Evolutionary conservation across 35 echinoderm and acorn worm genomes (phyloP).

Genomic region (Heliocidaris erythrogramma): DNA sequence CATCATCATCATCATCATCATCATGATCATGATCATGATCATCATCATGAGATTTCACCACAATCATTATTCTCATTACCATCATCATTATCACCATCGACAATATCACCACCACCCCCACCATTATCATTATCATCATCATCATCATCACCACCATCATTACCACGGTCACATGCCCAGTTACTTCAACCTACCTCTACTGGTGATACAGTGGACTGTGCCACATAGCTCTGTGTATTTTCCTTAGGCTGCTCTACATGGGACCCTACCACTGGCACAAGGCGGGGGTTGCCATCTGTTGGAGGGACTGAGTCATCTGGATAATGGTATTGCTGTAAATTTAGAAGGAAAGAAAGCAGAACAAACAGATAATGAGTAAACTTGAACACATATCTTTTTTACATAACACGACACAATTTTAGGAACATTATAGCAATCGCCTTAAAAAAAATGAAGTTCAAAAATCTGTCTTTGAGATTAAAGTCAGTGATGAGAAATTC

Average conservation of each 20-base stretch:
- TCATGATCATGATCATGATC: not conserved
- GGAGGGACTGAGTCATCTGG: conserved; percentile 66
- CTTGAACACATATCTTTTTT: no score
- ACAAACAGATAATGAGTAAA: not conserved
- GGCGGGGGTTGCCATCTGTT: conserved; percentile 70
- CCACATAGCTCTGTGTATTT: conserved; percentile 86
- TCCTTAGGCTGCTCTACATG: conserved; percentile 76
- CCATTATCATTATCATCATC: not conserved
- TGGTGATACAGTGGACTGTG: conserved; percentile 76
- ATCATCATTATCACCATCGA: not conserved
- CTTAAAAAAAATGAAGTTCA: no score
- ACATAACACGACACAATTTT: no score
- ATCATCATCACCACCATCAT: not conserved
- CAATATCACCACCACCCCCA: not conserved
- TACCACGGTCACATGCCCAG: not conserved
- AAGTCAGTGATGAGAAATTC: no score
- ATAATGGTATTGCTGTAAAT: conserved; percentile 86
- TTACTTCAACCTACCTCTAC: conserved; percentile 67
- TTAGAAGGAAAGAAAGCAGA: conserved; percentile 29
- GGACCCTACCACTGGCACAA: conserved; percentile 92
- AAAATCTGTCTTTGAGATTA: no score
- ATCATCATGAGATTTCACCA: not conserved
- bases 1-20: not conserved
- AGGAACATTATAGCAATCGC: no score
- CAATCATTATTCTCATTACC: not conserved